Percentiles rank a stretch among this genome's conserved stretches.
These are phyloP conservation scores for Oncorhynchus tshawytscha DNA, from an alignment of 2,113 vertebrate species.

Conservation along the genomic window DNA sequence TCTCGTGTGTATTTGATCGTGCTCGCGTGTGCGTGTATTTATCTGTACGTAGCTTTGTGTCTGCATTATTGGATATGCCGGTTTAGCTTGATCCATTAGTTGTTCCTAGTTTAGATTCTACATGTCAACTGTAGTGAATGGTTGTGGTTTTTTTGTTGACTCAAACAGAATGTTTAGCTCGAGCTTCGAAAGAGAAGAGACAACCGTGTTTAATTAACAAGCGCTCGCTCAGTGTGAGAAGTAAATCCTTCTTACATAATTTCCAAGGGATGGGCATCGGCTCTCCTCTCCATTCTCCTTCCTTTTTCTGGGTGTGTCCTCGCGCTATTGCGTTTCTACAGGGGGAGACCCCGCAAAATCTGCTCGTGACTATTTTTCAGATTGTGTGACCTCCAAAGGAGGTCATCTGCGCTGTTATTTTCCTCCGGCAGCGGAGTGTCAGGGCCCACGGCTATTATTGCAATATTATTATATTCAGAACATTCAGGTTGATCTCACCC, in stretches of 20 bases:
- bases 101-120: background rate
- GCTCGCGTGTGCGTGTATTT: background rate
- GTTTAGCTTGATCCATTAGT: slow-evolving; percentile 20
- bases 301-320: slow-evolving; percentile 70
- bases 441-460: background rate
- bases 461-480: background rate
- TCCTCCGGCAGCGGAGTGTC: background rate
- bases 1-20: background rate
- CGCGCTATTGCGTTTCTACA: slow-evolving; percentile 61
- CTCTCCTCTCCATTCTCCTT: slow-evolving; percentile 40
- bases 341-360: slow-evolving; percentile 71
- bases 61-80: slow-evolving; percentile 12
- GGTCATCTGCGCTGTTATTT: slow-evolving; percentile 45
- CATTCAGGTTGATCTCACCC: background rate
- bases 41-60: too few species aligned
- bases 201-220: slow-evolving; percentile 8
- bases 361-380: slow-evolving; percentile 53
- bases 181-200: background rate
- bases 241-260: slow-evolving; percentile 59
- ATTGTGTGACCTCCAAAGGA: slow-evolving; percentile 64
- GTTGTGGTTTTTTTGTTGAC: too few species aligned
- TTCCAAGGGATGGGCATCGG: slow-evolving; percentile 46
- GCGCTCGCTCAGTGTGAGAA: slow-evolving; percentile 6
- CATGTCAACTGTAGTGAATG: too few species aligned
- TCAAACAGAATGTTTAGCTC: too few species aligned